These are phyloP conservation scores for Calcarius lapponicus DNA, from an alignment of 2,797 vertebrate species.

Conservation along the genomic window DNA sequence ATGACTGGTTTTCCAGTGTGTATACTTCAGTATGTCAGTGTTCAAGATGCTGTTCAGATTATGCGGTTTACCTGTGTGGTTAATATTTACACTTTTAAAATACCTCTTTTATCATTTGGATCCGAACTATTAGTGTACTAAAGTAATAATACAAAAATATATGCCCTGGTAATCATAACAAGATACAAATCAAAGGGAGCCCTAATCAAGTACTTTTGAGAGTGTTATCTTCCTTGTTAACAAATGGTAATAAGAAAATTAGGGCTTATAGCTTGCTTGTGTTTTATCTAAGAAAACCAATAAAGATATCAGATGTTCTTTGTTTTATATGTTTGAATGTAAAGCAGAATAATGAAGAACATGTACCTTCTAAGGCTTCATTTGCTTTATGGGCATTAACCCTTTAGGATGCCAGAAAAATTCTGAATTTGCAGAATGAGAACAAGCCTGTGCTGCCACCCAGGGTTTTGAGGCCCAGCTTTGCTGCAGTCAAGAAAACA, in stretches of 20 bases:
- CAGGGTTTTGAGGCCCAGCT: neutral
- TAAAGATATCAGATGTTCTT: slow-evolving; percentile 68
- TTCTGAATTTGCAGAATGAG: neutral
- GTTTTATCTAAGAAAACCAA: slow-evolving; percentile 69
- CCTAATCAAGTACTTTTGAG: slow-evolving; percentile 68
- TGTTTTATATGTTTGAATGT: slow-evolving; percentile 59
- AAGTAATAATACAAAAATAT: slow-evolving; percentile 57
- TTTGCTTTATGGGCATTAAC: slow-evolving; percentile 39
- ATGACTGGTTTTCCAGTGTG: neutral
- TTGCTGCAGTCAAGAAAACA: slow-evolving; percentile 65
- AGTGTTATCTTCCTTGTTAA: slow-evolving; percentile 72
- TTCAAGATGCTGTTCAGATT: neutral
- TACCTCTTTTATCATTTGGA: slow-evolving; percentile 38
- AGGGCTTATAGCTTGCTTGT: slow-evolving; percentile 63
- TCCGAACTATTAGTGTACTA: slow-evolving; percentile 36
- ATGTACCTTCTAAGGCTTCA: neutral
- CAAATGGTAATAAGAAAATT: slow-evolving; percentile 74
- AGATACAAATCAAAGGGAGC: slow-evolving; percentile 66
- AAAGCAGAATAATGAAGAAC: slow-evolving; percentile 44
- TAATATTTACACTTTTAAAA: slow-evolving; percentile 44
- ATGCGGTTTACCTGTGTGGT: slow-evolving; percentile 19
- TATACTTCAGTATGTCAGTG: neutral
- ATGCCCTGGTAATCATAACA: slow-evolving; percentile 44
- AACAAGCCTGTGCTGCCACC: neutral
- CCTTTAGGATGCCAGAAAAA: neutral